These are phyloP conservation scores for Chrysina gloriosa DNA, from an alignment of 2,888 invertebrate genomes.

Conservation along the genomic window DNA sequence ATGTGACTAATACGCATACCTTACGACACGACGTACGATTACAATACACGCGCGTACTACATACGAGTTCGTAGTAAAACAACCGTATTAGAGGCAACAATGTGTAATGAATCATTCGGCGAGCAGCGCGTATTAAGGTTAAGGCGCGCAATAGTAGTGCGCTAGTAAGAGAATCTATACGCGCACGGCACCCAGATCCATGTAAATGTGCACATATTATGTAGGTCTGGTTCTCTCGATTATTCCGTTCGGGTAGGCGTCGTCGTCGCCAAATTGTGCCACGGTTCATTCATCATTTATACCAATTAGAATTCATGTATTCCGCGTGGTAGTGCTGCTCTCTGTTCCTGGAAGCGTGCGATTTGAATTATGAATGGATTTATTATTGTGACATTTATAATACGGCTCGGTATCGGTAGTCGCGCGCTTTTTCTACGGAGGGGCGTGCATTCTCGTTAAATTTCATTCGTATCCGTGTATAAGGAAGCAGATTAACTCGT, in stretches of 20 bases:
- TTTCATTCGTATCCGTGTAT: too few species aligned
- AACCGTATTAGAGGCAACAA: conserved; percentile 50
- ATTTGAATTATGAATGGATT: conserved; percentile 45
- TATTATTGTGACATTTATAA: conserved; percentile 43
- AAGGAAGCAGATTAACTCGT: too few species aligned
- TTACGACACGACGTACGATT: too few species aligned
- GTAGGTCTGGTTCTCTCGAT: conserved; percentile 44
- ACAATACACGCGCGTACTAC: too few species aligned
- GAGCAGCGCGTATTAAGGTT: conserved; percentile 46
- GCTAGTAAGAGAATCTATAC: conserved; percentile 26
- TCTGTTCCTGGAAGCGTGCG: conserved; percentile 47
- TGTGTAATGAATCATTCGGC: conserved; percentile 51
- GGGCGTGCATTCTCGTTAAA: too few species aligned
- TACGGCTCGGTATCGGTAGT: too few species aligned
- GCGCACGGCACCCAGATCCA: neutral
- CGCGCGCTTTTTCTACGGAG: too few species aligned
- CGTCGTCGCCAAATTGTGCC: conserved; percentile 53
- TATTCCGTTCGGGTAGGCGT: conserved; percentile 43
- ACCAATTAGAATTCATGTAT: conserved; percentile 53
- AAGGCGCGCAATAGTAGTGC: conserved; percentile 33
- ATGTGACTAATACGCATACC: too few species aligned
- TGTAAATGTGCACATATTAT: conserved; percentile 18
- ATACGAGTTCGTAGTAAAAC: conserved; percentile 42
- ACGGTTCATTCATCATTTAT: conserved; percentile 53
- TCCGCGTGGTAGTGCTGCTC: conserved; percentile 39